Conservation (phyloP, 2,113 vertebrate genomes). For the Saguinus imperator region DNA sequence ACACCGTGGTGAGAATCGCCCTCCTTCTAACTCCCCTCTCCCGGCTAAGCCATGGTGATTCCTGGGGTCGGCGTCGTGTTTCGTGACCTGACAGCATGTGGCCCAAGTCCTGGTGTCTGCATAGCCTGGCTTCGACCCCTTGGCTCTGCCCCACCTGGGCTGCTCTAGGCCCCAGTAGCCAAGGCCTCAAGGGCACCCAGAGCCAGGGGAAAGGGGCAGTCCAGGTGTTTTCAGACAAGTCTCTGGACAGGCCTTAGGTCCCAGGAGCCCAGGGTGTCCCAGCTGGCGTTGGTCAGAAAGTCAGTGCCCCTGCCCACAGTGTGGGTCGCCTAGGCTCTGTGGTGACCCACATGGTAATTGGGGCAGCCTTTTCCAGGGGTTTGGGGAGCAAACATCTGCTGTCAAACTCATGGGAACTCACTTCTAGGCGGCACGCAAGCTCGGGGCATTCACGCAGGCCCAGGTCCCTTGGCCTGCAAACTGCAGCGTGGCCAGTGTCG, state of each 20-base stretch:
- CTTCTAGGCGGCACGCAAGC: not conserved
- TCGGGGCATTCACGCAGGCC: not conserved
- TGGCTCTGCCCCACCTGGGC: too few species aligned
- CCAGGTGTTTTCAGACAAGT: not conserved
- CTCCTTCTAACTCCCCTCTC: not conserved
- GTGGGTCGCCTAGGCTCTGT: not conserved
- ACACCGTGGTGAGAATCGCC: not conserved
- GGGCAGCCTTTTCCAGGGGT: not conserved
- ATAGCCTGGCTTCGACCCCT: not conserved
- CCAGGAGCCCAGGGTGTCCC: not conserved
- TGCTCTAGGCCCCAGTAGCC: too few species aligned
- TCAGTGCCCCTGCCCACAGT: too few species aligned
- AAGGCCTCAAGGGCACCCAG: not conserved
- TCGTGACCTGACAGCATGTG: not conserved
- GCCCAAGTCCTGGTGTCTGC: not conserved
- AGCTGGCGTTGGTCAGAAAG: not conserved
- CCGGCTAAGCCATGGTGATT: rapidly evolving
- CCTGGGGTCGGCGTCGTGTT: not conserved
- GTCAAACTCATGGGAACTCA: not conserved
- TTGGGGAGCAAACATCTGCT: not conserved
- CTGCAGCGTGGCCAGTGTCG: not conserved
- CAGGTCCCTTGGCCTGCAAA: not conserved
- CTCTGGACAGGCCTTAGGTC: not conserved
- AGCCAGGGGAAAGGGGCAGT: too few species aligned
- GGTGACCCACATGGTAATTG: not conserved